phyloP scores from a whole-genome alignment of 1,140 invertebrate genomes.

The Acyrthosiphon pisum region DNA sequence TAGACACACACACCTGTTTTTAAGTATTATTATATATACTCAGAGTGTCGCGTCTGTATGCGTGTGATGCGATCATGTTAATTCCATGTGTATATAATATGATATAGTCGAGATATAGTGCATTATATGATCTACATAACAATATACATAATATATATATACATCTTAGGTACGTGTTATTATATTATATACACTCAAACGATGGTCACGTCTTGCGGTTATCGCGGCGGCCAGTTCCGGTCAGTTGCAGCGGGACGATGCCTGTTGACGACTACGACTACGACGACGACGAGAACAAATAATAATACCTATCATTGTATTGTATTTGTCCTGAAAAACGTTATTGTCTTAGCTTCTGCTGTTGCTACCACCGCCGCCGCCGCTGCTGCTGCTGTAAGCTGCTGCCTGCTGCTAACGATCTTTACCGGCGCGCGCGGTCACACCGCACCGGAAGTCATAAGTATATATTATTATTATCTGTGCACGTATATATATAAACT shows the following conservation, averaged over 20 bases:
- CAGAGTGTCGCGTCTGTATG: not conserved
- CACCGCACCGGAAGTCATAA: slow-evolving; percentile 37
- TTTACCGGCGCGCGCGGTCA: not conserved
- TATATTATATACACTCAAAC: not conserved
- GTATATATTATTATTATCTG: not conserved
- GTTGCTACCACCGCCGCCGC: not conserved
- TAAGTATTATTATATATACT: not conserved
- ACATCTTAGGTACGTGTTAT: not conserved
- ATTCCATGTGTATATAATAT: not conserved
- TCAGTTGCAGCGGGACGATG: slow-evolving; percentile 28
- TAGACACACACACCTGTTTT: not conserved
- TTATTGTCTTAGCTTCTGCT: slow-evolving; percentile 10
- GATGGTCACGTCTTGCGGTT: slow-evolving; percentile 53
- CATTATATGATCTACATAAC: not conserved
- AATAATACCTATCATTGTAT: not conserved
- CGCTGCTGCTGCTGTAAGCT: not conserved
- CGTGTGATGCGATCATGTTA: slow-evolving; percentile 23
- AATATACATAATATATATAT: not conserved
- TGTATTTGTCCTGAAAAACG: slow-evolving; percentile 48
- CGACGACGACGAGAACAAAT: slow-evolving; percentile 30
- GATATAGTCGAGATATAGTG: not conserved
- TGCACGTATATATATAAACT: not conserved
- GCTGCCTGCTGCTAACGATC: slow-evolving; percentile 42
- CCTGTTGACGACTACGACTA: not conserved
- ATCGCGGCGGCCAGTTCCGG: slow-evolving; percentile 49